These are phyloP conservation scores for Hypotaenidia philippensis DNA, from an alignment of 2,797 vertebrate genomes.

Conservation along the genomic window DNA sequence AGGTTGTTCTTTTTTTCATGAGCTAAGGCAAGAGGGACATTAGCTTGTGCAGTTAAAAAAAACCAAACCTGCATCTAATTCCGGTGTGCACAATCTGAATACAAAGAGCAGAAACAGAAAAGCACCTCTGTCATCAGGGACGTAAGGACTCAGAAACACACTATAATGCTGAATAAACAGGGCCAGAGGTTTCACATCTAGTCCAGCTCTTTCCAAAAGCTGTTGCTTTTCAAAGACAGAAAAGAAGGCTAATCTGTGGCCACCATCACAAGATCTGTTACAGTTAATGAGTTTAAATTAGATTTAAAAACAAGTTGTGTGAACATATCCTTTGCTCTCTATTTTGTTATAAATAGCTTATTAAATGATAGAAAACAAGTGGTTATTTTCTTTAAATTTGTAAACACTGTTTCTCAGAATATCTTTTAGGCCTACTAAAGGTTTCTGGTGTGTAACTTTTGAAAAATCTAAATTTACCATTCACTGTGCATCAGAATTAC, in stretches of 20 bases:
- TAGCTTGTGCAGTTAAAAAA: background rate
- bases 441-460: background rate
- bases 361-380: background rate
- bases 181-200: slow-evolving; percentile 64
- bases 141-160: slow-evolving; percentile 61
- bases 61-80: background rate
- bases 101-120: slow-evolving; percentile 67
- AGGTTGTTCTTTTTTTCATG: slow-evolving; percentile 31
- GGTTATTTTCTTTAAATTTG: background rate
- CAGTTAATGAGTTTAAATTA: slow-evolving; percentile 41
- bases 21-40: slow-evolving; percentile 17
- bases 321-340: background rate
- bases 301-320: slow-evolving; percentile 8
- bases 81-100: slow-evolving; percentile 58
- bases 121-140: slow-evolving; percentile 64
- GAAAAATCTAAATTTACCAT: background rate
- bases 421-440: background rate
- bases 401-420: background rate
- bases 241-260: slow-evolving; percentile 66
- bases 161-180: slow-evolving; percentile 68
- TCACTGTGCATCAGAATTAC: background rate
- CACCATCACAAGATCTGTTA: slow-evolving; percentile 41
- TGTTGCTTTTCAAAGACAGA: slow-evolving; percentile 64
- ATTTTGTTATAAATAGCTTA: background rate
- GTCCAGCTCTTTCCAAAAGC: slow-evolving; percentile 71